Percentiles rank a stretch among this genome's conserved stretches.
These are phyloP conservation scores for Siniperca knerii DNA, from an alignment of 2,113 vertebrate genomes.

Conservation along the genomic window DNA sequence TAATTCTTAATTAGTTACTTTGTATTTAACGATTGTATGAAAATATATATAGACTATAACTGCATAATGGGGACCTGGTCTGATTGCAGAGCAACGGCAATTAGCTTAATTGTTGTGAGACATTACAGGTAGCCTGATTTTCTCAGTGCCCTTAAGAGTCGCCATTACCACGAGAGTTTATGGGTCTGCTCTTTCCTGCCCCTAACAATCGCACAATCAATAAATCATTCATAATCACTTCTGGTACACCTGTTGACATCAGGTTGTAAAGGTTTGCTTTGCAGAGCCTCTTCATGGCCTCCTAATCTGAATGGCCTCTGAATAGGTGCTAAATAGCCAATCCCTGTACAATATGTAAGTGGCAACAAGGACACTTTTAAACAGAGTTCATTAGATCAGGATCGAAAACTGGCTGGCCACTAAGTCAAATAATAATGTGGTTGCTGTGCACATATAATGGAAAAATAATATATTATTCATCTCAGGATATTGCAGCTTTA, in stretches of 20 bases:
- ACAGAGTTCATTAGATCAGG: conserved; percentile 7
- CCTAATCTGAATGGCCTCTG: conserved; percentile 21
- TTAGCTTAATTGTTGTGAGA: conserved; percentile 41
- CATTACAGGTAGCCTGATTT: conserved; percentile 52
- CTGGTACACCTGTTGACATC: conserved; percentile 36
- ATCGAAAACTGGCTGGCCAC: neutral
- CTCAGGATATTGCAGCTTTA: conserved; percentile 18
- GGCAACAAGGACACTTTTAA: conserved; percentile 5
- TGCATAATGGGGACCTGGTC: conserved; percentile 26
- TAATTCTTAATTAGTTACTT: neutral
- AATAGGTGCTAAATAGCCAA: conserved; percentile 14
- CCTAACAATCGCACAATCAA: conserved; percentile 47
- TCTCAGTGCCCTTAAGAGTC: conserved; percentile 48
- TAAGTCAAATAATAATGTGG: conserved; percentile 6
- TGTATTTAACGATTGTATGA: neutral
- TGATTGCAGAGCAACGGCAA: conserved; percentile 56
- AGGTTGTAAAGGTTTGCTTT: conserved; percentile 13
- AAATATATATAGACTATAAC: neutral
- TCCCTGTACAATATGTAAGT: neutral
- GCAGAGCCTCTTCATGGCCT: conserved; percentile 22
- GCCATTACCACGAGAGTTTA: conserved; percentile 45
- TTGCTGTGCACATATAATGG: neutral
- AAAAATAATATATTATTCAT: conserved; percentile 27
- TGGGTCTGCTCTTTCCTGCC: conserved; percentile 28
- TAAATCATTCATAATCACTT: conserved; percentile 58